Evolutionary conservation across 2,113 vertebrate genomes (phyloP).

Genomic region (Planiliza haematocheilus): DNA sequence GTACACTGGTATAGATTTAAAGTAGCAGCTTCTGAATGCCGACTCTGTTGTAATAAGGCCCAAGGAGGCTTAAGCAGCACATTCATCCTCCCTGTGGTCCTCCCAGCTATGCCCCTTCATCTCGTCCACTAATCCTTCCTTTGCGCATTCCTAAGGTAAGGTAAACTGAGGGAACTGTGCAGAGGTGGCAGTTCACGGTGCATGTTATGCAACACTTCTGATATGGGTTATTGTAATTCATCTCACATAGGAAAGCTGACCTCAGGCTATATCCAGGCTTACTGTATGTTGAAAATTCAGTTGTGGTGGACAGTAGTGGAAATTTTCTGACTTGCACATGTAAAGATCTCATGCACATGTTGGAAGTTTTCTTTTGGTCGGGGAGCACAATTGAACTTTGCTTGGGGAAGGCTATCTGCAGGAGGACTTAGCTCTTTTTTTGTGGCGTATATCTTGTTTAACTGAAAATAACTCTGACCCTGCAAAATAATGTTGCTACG

Average conservation of each 20-base stretch:
- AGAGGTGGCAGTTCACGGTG: conserved; percentile 44
- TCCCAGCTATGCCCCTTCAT: conserved; percentile 33
- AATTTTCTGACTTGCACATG: conserved; percentile 1
- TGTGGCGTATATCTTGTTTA: too few species aligned
- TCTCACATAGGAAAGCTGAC: conserved; percentile 50
- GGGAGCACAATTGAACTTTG: conserved; percentile 10
- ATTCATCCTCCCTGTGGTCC: conserved; percentile 52
- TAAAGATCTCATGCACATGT: conserved; percentile 11
- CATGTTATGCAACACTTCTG: conserved; percentile 36
- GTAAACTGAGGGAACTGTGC: conserved; percentile 57
- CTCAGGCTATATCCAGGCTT: conserved; percentile 11
- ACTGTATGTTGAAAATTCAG: conserved; percentile 11
- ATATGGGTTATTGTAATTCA: conserved; percentile 53
- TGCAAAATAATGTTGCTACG: too few species aligned
- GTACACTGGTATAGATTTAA: conserved; percentile 3
- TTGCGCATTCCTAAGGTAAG: conserved; percentile 55
- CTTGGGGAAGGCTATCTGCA: not conserved
- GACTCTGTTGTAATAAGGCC: conserved; percentile 67
- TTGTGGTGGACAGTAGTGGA: conserved; percentile 18
- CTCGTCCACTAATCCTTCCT: conserved; percentile 61
- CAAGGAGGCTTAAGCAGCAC: conserved; percentile 51
- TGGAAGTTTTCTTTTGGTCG: conserved; percentile 16
- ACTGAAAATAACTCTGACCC: too few species aligned
- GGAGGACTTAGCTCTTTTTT: not conserved
- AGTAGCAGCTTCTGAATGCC: conserved; percentile 5